Evolutionary conservation across 2,113 vertebrate genomes (phyloP), one percentile per base, ranked within the genome.

Genomic region (Psittacara wagleri): DNA sequence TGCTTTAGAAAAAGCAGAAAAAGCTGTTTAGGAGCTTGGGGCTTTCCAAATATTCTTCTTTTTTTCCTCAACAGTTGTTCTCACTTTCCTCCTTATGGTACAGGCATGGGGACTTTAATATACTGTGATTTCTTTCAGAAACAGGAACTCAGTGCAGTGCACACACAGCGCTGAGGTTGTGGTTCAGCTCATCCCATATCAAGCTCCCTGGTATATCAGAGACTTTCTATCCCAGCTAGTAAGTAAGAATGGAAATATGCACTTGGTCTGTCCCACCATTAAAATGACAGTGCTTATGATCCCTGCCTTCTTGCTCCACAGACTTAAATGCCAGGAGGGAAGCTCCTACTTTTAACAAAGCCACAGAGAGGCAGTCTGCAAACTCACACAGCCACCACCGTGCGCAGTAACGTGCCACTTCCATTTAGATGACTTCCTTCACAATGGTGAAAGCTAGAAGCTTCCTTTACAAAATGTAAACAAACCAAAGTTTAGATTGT

Each of bases 401-500:
- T 24, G 19, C 16, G 55, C 43, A 85, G 44, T 46, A 59, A 86
- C 8, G 13, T 5, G 17, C 62, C 46, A 66, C 43, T 89, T 82
- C 69, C 83, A 86, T 64, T 76, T 52, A 81, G 59, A 80, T 35
- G 4, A 76, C 35, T 68, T 86, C 57, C 51, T 81, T 70, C 76
- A 82, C 46, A 67, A 49, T 6, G 24, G 16, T 15, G 59, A 79
- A 43, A 92, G 33, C 35, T 81, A 73, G 19, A 82, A 86, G 87
- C 52, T 82, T 94, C 76, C 90, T 83, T 70, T 79, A 72, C 52
- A 24, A 92, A 92, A 61, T 7, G 43, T 46, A 95, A 94, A 95
- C 79, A 84, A 90, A 31, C 43, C 27, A 12, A 94, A 79, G 63
- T 76, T 85, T 84, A 92, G 70, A 66, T 91, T 91, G 41, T 89